Base-by-base conservation (phyloP, 2,888 invertebrate species). In the Choristoneura rosaceana region DNA sequence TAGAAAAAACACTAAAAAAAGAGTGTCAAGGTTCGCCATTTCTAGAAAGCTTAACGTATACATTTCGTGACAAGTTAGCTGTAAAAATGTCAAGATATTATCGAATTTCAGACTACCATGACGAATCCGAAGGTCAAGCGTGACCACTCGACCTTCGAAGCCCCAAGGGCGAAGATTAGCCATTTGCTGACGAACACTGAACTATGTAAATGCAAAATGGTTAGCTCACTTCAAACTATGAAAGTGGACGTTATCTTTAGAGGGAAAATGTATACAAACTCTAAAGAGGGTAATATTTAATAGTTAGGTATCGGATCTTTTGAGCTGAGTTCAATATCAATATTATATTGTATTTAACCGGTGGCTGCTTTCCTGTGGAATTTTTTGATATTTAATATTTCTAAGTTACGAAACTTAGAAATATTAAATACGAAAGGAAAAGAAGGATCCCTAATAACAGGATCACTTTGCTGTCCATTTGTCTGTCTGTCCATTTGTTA, bases 81-180 rank as follows among this genome's bases (percentile, higher is more conserved):
- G 64, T 64, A 59, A 55, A 71, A 62, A 63, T 10, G 43, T 69
- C 63, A 65, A 70, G 73, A 73, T 73, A 61, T 38, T 43, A 73
- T 70, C 69, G 55, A 61, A 43, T 43, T 43, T 60, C 47, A 15
- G 62, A 33, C 69, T 75, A 76, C 63, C 75, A 75, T 78, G 82
- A 79, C 78, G 74, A 76, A 74, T 68, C 62, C 71, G 75, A 77
- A 80, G 80, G 79, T 74, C 74, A 70, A 58, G 74, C 76, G 77
- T 80, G 81, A 81, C 78, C 74, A 75, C 67, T 71, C 60, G 60
- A 76, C 78, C 77, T 81, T 79, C 59, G 64, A 64, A 60, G 61
- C 45, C 70, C 59, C 58, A 71, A 76, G 74, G 76, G 67, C 58
- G 55, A 61, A 58, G 62, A 74, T 58, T 58, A 66, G 34, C 34